Conservation (phyloP, 2,888 invertebrate species). For the Cordylochernes scorpioides region DNA sequence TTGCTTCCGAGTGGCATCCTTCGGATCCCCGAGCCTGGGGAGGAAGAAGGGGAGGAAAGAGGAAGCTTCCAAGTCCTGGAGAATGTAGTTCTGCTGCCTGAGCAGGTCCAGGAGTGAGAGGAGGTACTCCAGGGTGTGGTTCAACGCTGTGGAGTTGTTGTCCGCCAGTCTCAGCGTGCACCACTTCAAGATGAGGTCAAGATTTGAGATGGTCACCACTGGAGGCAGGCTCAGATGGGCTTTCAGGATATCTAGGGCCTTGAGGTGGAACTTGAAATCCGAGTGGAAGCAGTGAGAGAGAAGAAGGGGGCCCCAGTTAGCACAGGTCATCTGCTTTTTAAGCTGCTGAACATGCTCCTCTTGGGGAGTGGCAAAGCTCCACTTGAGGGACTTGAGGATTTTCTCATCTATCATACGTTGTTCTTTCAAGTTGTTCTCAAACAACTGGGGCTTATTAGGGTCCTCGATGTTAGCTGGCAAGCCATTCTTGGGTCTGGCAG, state of each 20-base stretch:
- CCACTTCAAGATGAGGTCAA: constrained; percentile 90
- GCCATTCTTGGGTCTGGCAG: constrained; percentile 5
- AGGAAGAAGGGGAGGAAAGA: constrained; percentile 84
- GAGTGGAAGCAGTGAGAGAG: constrained; percentile 75
- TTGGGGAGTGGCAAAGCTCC: constrained; percentile 78
- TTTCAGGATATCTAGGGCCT: constrained; percentile 66
- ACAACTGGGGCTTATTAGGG: constrained; percentile 54
- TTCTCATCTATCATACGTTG: constrained; percentile 81
- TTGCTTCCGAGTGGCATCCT: constrained; percentile 71
- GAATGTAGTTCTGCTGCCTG: constrained; percentile 48
- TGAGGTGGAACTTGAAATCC: constrained; percentile 79
- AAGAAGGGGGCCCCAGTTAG: constrained; percentile 59
- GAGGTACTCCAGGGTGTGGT: constrained; percentile 80
- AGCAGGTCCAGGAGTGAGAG: constrained; percentile 51
- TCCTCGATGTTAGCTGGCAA: constrained; percentile 42
- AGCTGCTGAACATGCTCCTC: constrained; percentile 79
- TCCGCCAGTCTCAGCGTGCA: constrained; percentile 85
- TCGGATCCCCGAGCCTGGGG: constrained; percentile 58
- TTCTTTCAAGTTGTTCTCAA: constrained; percentile 59
- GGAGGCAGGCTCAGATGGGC: constrained; percentile 54
- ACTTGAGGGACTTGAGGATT: constrained; percentile 59
- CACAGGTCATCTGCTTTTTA: constrained; percentile 61
- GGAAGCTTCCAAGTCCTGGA: constrained; percentile 68
- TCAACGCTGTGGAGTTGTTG: constrained; percentile 85
- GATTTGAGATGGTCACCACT: constrained; percentile 53